Evolutionary conservation across 1,140 invertebrate genomes (phyloP).

Genomic region (Panagrolaimus sp.): DNA sequence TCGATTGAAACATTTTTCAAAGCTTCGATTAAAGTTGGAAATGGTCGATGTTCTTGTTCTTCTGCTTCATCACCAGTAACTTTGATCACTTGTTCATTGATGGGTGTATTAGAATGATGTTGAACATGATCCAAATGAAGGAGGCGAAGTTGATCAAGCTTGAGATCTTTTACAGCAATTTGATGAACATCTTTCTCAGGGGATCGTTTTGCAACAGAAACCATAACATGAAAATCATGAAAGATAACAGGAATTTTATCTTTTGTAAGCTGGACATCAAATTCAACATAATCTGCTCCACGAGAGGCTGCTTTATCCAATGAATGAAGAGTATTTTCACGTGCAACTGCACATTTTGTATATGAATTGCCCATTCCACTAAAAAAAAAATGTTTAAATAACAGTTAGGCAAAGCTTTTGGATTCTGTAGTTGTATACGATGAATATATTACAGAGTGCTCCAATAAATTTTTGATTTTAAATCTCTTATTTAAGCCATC

Average conservation of each 20-base stretch:
- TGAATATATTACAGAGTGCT: no score
- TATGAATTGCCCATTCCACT: conserved; percentile 58
- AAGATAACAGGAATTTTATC: conserved; percentile 40
- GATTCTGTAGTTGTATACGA: no score
- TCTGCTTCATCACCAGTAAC: conserved; percentile 29
- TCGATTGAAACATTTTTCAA: conserved; percentile 23
- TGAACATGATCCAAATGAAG: conserved; percentile 44
- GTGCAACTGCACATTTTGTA: conserved; percentile 53
- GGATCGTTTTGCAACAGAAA: conserved; percentile 29
- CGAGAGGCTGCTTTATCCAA: conserved; percentile 52
- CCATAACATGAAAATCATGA: conserved; percentile 42
- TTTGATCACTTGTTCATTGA: conserved; percentile 13
- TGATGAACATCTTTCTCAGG: conserved; percentile 31
- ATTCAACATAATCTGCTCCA: conserved; percentile 50
- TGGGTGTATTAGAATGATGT: conserved; percentile 5
- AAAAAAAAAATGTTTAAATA: conserved; percentile 28
- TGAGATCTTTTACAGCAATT: conserved; percentile 41
- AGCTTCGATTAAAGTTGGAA: conserved; percentile 40
- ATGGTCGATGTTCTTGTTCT: conserved; percentile 35
- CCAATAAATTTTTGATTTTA: no score
- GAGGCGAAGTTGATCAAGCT: conserved; percentile 28
- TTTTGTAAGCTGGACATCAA: conserved; percentile 39
- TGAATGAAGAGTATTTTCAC: conserved; percentile 56
- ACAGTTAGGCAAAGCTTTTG: no score
- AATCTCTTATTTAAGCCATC: no score